Percentiles rank a stretch among this genome's conserved stretches.
phyloP scores from a whole-genome alignment of 2,888 invertebrate genomes.

The Eupeodes luniger region DNA sequence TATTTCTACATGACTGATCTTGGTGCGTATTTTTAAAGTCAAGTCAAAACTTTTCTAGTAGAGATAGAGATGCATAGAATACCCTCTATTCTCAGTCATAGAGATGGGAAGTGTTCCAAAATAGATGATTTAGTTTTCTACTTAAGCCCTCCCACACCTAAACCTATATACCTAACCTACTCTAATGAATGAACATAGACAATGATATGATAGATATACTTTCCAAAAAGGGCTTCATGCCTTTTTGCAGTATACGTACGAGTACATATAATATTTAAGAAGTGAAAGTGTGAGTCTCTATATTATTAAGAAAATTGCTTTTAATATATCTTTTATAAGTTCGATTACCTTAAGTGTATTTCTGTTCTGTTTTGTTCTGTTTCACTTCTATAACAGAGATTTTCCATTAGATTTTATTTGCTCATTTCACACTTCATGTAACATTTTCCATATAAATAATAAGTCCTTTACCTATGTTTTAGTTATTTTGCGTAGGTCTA shows the following conservation, averaged over 20 bases:
- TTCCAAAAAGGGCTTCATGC: neutral
- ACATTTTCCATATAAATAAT: constrained; percentile 17
- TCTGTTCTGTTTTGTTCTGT: neutral
- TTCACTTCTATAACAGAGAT: constrained; percentile 3
- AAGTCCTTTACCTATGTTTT: too few species aligned
- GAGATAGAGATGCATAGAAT: neutral
- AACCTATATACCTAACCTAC: neutral
- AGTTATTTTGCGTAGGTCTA: too few species aligned
- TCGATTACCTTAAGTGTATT: constrained; percentile 33
- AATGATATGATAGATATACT: neutral
- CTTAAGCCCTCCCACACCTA: neutral
- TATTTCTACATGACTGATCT: constrained; percentile 59
- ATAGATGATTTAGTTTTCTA: constrained; percentile 58
- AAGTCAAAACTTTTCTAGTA: neutral
- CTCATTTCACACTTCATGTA: constrained; percentile 43
- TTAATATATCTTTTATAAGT: constrained; percentile 28
- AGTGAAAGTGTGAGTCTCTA: neutral
- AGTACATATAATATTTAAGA: too few species aligned
- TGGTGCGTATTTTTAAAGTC: constrained; percentile 20
- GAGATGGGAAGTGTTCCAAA: constrained; percentile 14
- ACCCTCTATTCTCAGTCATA: too few species aligned
- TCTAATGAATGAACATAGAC: constrained; percentile 38
- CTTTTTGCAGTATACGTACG: too few species aligned
- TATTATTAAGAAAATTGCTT: constrained; percentile 11
- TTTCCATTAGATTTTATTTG: constrained; percentile 44